A percentile compares a stretch with the other conserved stretches of the same genome.
These are phyloP conservation scores for Galleria mellonella DNA, from an alignment of 1,140 invertebrate genomes.

Conservation along the genomic window DNA sequence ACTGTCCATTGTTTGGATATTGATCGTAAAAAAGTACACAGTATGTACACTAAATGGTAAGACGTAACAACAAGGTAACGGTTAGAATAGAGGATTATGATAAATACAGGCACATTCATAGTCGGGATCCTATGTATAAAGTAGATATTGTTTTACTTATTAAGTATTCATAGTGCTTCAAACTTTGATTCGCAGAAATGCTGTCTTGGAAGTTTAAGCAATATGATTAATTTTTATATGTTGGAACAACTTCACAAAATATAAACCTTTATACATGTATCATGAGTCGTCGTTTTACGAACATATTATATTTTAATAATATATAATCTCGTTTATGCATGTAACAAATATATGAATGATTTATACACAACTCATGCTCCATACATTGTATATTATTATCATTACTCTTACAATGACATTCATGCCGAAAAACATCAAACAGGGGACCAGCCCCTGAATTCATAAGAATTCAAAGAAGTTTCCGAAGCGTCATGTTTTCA, in stretches of 20 bases:
- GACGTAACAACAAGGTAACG: conserved; percentile 5
- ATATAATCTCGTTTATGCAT: no score
- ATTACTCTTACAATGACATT: conserved; percentile 2
- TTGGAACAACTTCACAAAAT: conserved; percentile 14
- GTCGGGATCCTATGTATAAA: conserved; percentile 4
- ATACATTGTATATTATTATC: not conserved
- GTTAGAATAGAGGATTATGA: not conserved
- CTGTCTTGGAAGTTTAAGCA: not conserved
- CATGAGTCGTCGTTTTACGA: conserved; percentile 2
- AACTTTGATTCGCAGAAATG: not conserved
- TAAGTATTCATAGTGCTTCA: not conserved
- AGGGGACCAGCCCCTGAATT: conserved; percentile 39
- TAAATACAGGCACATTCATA: conserved; percentile 3
- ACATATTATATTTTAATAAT: not conserved
- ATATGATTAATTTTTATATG: no score
- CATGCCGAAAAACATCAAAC: conserved; percentile 16
- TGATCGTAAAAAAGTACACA: conserved; percentile 32
- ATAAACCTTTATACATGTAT: conserved; percentile 3
- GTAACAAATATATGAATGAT: not conserved
- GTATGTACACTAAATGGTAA: conserved; percentile 6
- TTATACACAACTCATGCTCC: not conserved
- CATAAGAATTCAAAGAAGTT: conserved; percentile 38
- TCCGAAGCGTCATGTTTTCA: conserved; percentile 19
- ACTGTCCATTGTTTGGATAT: conserved; percentile 17
- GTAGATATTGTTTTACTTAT: not conserved